These are phyloP conservation scores for Numenius arquata DNA, from an alignment of 2,113 vertebrate genomes.

Conservation along the genomic window DNA sequence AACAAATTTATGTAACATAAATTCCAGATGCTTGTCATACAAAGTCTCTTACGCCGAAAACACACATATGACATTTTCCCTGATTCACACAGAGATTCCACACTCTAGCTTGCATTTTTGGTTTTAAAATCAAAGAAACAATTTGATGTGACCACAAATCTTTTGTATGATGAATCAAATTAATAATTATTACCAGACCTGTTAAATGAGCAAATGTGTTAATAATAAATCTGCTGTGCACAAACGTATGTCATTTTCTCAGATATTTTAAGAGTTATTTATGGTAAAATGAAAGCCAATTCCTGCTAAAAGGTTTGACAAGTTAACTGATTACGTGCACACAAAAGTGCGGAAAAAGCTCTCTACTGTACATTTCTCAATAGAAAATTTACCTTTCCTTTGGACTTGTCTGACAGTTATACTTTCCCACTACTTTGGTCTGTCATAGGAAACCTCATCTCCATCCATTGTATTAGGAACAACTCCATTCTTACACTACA, in stretches of 20 bases:
- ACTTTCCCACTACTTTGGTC: background rate
- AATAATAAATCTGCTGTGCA: background rate
- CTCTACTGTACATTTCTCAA: background rate
- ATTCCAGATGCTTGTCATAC: background rate
- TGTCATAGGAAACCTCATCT: background rate
- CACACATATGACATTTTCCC: background rate
- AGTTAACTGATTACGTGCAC: background rate
- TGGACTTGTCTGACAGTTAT: background rate
- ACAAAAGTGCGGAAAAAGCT: background rate
- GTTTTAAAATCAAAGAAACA: background rate
- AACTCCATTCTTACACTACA: background rate
- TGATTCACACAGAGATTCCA: background rate
- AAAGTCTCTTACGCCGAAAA: background rate
- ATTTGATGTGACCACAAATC: background rate
- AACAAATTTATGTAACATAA: background rate
- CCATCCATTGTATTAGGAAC: background rate
- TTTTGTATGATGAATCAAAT: background rate
- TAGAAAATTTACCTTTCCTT: background rate
- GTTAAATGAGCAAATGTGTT: conserved; percentile 8
- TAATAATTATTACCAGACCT: conserved; percentile 10
- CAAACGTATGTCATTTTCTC: background rate
- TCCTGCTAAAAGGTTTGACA: background rate
- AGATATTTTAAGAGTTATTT: background rate
- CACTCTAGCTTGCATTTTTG: background rate
- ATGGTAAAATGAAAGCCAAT: background rate